Evolutionary conservation across 2,888 invertebrate species (phyloP), one percentile per base, ranked within the genome.

Genomic region (Frankliniella intonsa): DNA sequence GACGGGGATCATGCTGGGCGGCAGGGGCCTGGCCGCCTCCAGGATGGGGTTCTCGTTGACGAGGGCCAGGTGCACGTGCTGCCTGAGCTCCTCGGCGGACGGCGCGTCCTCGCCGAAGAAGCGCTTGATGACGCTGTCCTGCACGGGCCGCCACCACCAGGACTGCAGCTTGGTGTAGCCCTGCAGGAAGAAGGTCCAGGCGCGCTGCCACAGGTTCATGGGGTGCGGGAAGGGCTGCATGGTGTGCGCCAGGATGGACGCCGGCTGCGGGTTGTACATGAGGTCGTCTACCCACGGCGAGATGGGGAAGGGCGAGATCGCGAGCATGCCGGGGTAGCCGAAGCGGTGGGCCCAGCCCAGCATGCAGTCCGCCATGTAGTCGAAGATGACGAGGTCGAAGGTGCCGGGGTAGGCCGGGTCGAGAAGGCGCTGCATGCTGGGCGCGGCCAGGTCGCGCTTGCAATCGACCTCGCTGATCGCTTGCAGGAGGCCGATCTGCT

Each of bases 21-120:
- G 82, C 0, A 84, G 83, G 11, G 87, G 86, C 62, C 84, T 82
- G 3, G 85, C 84, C 17, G 83, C 82, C 25, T 83, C 84, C 0
- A 87, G 80, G 38, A 83, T 84, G 81, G 85, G 84, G 83, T 87
- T 86, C 0, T 85, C 84, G 84, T 87, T 87, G 22, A 85, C 83
- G 38, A 86, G 82, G 5, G 85, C 81, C 22, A 86, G 55, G 0
- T 85, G 84, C 10, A 84, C 84, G 19, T 84, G 84, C 49, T 62
- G 80, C 14, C 84, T 82, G 80, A 85, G 82, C 11, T 85, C 84
- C 11, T n/a, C 7, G 25, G 85, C 49, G 8, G 82, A 14, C 0
- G 85, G 85, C 55, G 84, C 62, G 65, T 79, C 82, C 22, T 82
- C 83, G 62, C 69, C 69, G 22, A 69, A 69, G 22, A n/a, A 22